These are phyloP conservation scores for Anthonomus grandis DNA, from an alignment of 1,140 invertebrate genomes.

Conservation along the genomic window DNA sequence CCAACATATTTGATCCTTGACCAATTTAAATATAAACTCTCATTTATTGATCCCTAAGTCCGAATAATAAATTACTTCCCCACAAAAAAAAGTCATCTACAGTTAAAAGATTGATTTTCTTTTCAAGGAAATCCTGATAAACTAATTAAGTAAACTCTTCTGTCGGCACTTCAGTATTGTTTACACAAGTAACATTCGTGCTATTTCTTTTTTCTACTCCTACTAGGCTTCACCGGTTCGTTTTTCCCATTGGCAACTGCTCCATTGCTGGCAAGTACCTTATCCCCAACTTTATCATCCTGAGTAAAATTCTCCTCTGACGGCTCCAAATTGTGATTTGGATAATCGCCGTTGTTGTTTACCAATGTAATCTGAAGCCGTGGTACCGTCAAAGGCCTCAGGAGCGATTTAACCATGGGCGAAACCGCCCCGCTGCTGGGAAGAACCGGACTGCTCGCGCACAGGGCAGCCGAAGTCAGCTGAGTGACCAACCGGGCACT, in stretches of 20 bases:
- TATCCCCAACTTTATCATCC: neutral
- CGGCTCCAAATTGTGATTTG: slow-evolving; percentile 27
- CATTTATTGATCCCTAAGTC: too few relatives aligned
- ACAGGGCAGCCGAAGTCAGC: slow-evolving; percentile 60
- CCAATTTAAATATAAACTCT: too few relatives aligned
- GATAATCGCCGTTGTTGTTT: slow-evolving; percentile 41
- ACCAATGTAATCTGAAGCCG: slow-evolving; percentile 53
- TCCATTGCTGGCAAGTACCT: neutral
- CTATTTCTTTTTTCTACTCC: slow-evolving; percentile 44
- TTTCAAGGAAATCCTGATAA: too few relatives aligned
- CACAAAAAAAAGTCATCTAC: too few relatives aligned
- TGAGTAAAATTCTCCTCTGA: neutral
- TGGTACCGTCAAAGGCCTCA: slow-evolving; percentile 59
- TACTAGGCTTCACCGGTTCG: slow-evolving; percentile 47
- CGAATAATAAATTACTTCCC: too few relatives aligned
- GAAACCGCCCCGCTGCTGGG: slow-evolving; percentile 52
- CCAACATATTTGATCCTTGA: too few relatives aligned
- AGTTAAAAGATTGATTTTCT: too few relatives aligned
- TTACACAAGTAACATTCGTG: too few relatives aligned
- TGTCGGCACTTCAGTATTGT: too few relatives aligned
- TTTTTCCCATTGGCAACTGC: slow-evolving; percentile 38
- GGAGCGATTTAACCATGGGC: slow-evolving; percentile 56
- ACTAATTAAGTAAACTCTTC: too few relatives aligned
- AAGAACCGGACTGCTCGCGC: slow-evolving; percentile 60
- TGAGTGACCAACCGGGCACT: slow-evolving; percentile 56